Evolutionary conservation across 1,140 invertebrate species (phyloP).

Genomic region (Choristoneura fumiferana): DNA sequence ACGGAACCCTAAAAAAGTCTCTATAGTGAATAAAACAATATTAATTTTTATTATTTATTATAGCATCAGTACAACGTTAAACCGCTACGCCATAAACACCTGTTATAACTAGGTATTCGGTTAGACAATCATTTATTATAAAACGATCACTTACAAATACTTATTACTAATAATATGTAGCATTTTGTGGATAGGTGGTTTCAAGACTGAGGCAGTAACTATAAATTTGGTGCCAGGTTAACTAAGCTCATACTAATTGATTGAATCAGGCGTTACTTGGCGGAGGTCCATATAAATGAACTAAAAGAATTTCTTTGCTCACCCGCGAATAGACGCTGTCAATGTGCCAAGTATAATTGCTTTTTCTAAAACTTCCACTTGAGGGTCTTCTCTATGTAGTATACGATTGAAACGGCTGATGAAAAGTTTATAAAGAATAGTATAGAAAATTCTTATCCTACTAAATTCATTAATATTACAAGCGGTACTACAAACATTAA

Average conservation of each 20-base stretch:
- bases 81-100: neutral
- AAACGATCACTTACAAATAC: conserved; percentile 8
- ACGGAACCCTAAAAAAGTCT: neutral
- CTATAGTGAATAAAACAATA: neutral
- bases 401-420: neutral
- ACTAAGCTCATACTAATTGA: neutral
- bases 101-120: conserved; percentile 14
- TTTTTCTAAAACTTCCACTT: no score
- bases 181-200: neutral
- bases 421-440: neutral
- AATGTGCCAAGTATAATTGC: no score
- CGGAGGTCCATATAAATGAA: no score
- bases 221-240: conserved; percentile 1
- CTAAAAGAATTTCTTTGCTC: no score
- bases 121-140: conserved; percentile 2
- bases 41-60: conserved; percentile 7
- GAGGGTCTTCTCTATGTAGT: no score
- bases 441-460: conserved; percentile 1
- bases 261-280: no score
- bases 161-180: neutral
- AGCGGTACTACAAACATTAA: conserved; percentile 19
- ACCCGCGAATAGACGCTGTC: no score
- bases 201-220: neutral
- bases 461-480: conserved; percentile 10
- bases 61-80: neutral